Evolutionary conservation across 2,888 invertebrate genomes (phyloP).

Genomic region (Philereme vetulata): DNA sequence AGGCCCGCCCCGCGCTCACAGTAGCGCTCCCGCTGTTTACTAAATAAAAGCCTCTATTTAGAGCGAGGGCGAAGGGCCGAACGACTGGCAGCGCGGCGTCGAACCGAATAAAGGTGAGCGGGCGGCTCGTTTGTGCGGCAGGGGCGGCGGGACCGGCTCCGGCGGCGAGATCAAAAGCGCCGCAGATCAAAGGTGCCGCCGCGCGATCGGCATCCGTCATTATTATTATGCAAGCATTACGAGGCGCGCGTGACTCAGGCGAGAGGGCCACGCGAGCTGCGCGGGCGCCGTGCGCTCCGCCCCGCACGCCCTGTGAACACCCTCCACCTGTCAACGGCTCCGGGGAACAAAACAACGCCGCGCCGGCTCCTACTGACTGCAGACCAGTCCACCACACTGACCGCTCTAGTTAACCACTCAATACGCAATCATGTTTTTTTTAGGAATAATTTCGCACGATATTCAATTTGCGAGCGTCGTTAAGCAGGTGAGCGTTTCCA

Average conservation of each 20-base stretch:
- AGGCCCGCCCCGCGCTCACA: slow-evolving; percentile 55
- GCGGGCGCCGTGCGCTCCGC: slow-evolving; percentile 64
- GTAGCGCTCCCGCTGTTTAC: slow-evolving; percentile 81
- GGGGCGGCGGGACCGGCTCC: slow-evolving; percentile 79
- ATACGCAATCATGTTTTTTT: slow-evolving; percentile 49
- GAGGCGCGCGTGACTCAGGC: slow-evolving; percentile 82
- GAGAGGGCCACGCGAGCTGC: slow-evolving; percentile 81
- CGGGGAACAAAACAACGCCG: slow-evolving; percentile 51
- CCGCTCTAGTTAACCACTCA: slow-evolving; percentile 55
- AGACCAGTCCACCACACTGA: slow-evolving; percentile 37
- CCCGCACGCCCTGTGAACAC: slow-evolving; percentile 51
- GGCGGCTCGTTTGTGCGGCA: slow-evolving; percentile 80
- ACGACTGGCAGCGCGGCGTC: slow-evolving; percentile 73
- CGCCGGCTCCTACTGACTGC: slow-evolving; percentile 47
- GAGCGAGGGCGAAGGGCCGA: slow-evolving; percentile 80
- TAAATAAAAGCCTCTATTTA: slow-evolving; percentile 81
- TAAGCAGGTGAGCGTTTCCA: slow-evolving; percentile 31
- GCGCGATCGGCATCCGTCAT: slow-evolving; percentile 84
- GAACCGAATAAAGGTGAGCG: slow-evolving; percentile 80
- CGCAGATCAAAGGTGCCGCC: slow-evolving; percentile 82
- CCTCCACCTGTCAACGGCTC: slow-evolving; percentile 63
- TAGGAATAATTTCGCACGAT: slow-evolving; percentile 56
- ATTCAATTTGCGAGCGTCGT: slow-evolving; percentile 47
- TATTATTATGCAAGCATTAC: slow-evolving; percentile 85
- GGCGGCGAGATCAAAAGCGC: slow-evolving; percentile 81